Evolutionary conservation across 2,888 invertebrate species (phyloP), one percentile per base, ranked within the genome.

Genomic region (Fragum sueziense): DNA sequence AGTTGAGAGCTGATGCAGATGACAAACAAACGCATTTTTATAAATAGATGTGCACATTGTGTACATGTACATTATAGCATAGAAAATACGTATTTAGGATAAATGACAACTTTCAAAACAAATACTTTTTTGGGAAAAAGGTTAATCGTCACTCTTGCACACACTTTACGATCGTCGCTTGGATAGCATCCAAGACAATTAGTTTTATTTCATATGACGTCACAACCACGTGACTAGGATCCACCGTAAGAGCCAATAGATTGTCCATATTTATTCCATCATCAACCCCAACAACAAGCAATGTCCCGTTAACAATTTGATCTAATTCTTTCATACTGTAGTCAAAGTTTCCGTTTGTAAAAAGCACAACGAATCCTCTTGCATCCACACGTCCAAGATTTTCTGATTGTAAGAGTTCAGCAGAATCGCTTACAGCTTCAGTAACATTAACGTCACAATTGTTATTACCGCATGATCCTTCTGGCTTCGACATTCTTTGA

Each of bases 311-410:
- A n/a, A n/a, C n/a, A n/a, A n/a, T n/a, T n/a, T n/a, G n/a, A n/a
- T n/a, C n/a, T n/a, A n/a, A n/a, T n/a, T n/a, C n/a, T 7, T 17
- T n/a, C 6, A 20, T 7, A 33, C 3, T 27, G 11, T 61, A 4
- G 1, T 27, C 17, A 52, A 57, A 25, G 0, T 52, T 22, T 29
- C 67, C 68, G n/a, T 74, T 74, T 7, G 74, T 68, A 17, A 68
- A 57, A 57, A 74, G 25, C 11, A 74, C 20, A 9, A 74, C 29
- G 25, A 74, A 68, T 20, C 37, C 37, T 47, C 57, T 74, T 41
- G 74, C 74, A 29, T 59, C 14, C 14, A 25, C n/a, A 22, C 67
- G 67, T 27, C 61, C 61, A 20, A 4, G 2, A n/a, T 61, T 61
- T 4, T 7, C 7, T 1, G 25, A 1, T 14, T 27, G 20, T 14